Conservation (phyloP, 2,797 vertebrate species). For the Silurus aristotelis region DNA sequence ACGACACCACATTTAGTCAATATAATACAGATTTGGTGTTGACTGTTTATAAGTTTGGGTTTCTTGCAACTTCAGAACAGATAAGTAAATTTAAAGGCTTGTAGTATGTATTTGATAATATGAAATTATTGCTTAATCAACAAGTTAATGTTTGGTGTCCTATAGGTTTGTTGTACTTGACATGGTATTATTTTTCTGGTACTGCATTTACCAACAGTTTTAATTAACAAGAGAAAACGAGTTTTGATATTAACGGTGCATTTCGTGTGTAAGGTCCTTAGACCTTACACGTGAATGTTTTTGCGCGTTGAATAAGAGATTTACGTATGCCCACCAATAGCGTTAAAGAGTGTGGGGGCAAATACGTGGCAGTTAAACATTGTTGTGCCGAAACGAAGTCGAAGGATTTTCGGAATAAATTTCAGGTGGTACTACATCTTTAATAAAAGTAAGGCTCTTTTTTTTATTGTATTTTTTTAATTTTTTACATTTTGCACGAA, state of each 20-base stretch:
- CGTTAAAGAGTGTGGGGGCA: neutral
- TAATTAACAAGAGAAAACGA: neutral
- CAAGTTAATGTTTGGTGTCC: neutral
- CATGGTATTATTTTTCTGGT: neutral
- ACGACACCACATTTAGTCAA: neutral
- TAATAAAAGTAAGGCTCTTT: neutral
- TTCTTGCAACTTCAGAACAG: neutral
- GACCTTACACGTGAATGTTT: neutral
- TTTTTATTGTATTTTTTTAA: neutral
- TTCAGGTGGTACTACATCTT: neutral
- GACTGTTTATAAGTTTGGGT: neutral
- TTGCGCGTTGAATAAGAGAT: conserved; percentile 9
- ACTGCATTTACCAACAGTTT: neutral
- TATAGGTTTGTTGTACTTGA: neutral
- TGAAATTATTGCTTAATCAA: no score
- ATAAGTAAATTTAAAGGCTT: neutral
- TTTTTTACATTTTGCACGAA: neutral
- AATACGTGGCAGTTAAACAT: conserved; percentile 30
- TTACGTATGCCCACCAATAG: neutral
- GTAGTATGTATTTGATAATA: neutral
- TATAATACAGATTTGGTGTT: neutral
- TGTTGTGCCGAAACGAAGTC: neutral
- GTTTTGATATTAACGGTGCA: neutral
- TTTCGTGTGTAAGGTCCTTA: neutral
- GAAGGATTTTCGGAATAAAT: neutral